Conservation (phyloP, 2,113 vertebrate species). For the Montifringilla adamsi region DNA sequence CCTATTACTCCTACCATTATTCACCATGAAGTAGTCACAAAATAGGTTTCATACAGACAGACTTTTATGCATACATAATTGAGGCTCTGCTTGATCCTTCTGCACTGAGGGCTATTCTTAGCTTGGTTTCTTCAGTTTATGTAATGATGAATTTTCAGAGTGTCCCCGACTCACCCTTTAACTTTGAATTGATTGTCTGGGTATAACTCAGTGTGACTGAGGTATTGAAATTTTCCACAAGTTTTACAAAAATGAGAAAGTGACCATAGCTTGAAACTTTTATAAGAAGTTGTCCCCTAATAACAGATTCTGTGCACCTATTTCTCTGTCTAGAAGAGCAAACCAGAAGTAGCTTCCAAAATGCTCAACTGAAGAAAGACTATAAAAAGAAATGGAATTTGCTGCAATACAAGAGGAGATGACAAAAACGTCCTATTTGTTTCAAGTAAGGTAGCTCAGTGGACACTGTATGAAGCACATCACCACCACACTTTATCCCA, state of each 20-base stretch:
- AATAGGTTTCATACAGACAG: neutral
- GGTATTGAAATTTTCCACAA: neutral
- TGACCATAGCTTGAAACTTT: neutral
- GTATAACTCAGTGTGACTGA: neutral
- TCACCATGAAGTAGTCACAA: neutral
- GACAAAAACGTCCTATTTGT: neutral
- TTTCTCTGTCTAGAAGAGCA: neutral
- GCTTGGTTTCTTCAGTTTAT: constrained; percentile 7
- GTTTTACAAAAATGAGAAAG: neutral
- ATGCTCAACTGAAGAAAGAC: neutral
- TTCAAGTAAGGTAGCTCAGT: neutral
- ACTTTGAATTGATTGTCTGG: constrained; percentile 2
- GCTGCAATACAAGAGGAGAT: neutral
- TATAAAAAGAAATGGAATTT: neutral
- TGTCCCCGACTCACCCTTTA: neutral
- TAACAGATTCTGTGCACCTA: neutral
- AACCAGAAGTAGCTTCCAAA: neutral
- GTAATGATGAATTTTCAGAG: constrained; percentile 47
- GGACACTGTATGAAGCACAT: neutral
- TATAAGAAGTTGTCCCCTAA: neutral
- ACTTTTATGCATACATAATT: constrained; percentile 12
- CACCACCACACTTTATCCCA: fast-evolving
- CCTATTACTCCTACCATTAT: neutral
- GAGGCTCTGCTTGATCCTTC: constrained; percentile 28
- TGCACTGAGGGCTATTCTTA: constrained; percentile 37